These are phyloP conservation scores for Argopecten irradians DNA, from an alignment of 1,140 invertebrate genomes.

Conservation along the genomic window DNA sequence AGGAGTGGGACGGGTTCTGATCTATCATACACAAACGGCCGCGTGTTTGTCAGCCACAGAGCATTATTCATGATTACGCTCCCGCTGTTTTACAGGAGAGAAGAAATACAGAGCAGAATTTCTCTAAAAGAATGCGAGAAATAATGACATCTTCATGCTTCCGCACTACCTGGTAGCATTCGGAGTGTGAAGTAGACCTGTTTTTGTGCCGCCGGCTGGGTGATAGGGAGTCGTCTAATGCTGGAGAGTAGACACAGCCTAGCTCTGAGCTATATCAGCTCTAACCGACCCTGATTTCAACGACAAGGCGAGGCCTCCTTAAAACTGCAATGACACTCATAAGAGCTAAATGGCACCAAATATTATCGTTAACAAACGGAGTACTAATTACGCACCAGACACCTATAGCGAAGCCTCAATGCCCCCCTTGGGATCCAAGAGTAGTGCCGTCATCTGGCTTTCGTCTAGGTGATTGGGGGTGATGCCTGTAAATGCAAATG, in stretches of 20 bases:
- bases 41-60: background rate
- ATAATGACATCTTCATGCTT: slow-evolving; percentile 9
- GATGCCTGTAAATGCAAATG: slow-evolving; percentile 39
- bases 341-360: slow-evolving; percentile 38
- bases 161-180: background rate
- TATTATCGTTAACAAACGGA: slow-evolving; percentile 41
- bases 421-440: slow-evolving; percentile 12
- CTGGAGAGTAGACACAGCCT: slow-evolving; percentile 6
- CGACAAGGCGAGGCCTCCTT: slow-evolving; percentile 25
- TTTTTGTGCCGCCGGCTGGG: slow-evolving; percentile 7
- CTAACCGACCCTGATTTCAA: slow-evolving; percentile 34
- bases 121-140: slow-evolving; percentile 6
- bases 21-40: background rate
- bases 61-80: slow-evolving; percentile 16
- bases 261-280: slow-evolving; percentile 38
- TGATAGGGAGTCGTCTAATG: slow-evolving; percentile 24
- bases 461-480: slow-evolving; percentile 31
- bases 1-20: background rate
- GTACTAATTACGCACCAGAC: slow-evolving; percentile 37
- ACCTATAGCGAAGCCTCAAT: slow-evolving; percentile 32
- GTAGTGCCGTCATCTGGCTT: slow-evolving; percentile 37
- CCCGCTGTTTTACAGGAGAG: background rate
- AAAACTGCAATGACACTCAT: slow-evolving; percentile 39
- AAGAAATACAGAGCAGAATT: slow-evolving; percentile 9
- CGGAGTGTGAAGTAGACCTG: background rate